Evolutionary conservation across 2,113 vertebrate species (phyloP), one percentile per base, ranked within the genome.

Genomic region (Nycticryphes semicollaris): DNA sequence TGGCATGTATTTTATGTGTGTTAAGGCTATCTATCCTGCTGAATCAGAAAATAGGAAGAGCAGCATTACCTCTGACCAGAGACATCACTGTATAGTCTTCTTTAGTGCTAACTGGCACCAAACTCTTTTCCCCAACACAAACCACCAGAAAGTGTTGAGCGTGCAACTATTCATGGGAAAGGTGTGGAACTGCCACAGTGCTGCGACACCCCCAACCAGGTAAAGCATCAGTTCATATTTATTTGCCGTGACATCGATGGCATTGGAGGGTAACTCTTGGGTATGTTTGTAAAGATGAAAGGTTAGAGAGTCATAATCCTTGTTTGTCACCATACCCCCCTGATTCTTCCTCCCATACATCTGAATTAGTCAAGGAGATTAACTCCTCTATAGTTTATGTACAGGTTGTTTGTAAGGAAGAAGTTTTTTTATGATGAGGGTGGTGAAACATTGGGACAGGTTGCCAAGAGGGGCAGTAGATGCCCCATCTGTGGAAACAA

Each of bases 221-320:
- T 43, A 50, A 69, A 59, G 50, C 87, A 59, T 7, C n/a, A 2
- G 12, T 28, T 47, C 1, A 1, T 54, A 20, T 53, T 53, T 53
- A 59, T 51, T 20, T 56, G 37, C 7, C 0, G 0, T 50, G 57
- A 12, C n/a, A 62, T 3, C 1, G 0, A 6, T 0, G 16, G 31
- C 14, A 9, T 0, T n/a, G 50, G 54, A 90, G 14, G 53, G 39
- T 62, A 35, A 39, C 25, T 63, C 17, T 39, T 9, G 37, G 35
- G 39, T 43, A 27, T 27, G 24, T 19, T 10, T 66, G 63, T 15
- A 12, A 31, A 31, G 28, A 66, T 66, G 8, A 43, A 66, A 31
- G 19, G 39, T 43, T 66, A 10, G 63, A 10, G 27, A 43, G 63
- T 31, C 19, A 15, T 66, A 66, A 43, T 43, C 63, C 63, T 43